A percentile compares a stretch with the other conserved stretches of the same genome.
phyloP scores from a whole-genome alignment of 1,140 invertebrate genomes.

The Diorhabda elongata region DNA sequence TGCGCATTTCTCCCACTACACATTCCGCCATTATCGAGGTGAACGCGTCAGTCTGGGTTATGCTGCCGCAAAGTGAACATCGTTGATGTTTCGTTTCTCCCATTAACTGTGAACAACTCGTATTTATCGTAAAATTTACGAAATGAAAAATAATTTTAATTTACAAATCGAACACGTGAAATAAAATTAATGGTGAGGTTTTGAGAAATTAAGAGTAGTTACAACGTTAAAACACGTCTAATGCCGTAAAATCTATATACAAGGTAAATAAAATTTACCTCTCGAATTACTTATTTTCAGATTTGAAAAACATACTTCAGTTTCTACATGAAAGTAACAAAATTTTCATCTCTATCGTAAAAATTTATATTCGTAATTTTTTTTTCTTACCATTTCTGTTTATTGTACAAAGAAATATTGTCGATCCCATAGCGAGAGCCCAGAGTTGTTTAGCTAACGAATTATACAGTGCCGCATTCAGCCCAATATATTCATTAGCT shows the following conservation, averaged over 20 bases:
- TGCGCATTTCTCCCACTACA: no score
- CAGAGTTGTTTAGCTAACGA: slow-evolving; percentile 6
- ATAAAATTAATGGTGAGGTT: neutral
- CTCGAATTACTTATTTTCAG: no score
- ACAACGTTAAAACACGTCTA: no score
- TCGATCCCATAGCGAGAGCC: slow-evolving; percentile 5
- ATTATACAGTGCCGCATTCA: slow-evolving; percentile 11
- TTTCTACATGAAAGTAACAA: no score
- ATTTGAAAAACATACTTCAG: no score
- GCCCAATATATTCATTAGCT: slow-evolving; percentile 5
- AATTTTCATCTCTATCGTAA: neutral
- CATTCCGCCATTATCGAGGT: no score
- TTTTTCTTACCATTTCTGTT: slow-evolving; percentile 9
- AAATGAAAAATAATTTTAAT: neutral
- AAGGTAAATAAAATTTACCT: no score
- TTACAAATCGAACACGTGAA: neutral
- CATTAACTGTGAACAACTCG: neutral
- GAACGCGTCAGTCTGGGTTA: no score
- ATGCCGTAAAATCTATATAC: no score
- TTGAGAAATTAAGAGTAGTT: no score
- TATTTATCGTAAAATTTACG: neutral
- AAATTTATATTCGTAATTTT: neutral
- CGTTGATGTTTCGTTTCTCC: neutral
- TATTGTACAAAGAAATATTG: slow-evolving; percentile 11
- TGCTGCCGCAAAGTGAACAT: no score